A percentile compares a stretch with the other conserved stretches of the same genome.
These are phyloP conservation scores for Tridacna crocea DNA, from an alignment of 2,888 invertebrate genomes.

Conservation along the genomic window DNA sequence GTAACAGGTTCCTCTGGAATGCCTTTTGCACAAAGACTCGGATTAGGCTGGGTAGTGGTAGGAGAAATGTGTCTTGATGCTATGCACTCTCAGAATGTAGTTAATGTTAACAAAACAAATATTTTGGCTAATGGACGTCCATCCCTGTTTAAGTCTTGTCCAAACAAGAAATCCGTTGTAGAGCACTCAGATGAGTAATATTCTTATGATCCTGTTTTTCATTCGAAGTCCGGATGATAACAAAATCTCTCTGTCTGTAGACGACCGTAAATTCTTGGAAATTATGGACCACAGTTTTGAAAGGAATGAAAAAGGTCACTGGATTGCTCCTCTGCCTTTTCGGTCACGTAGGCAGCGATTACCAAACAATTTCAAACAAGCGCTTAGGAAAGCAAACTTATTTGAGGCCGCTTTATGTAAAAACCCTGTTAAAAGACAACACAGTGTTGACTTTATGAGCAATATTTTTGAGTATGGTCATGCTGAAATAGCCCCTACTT, in stretches of 20 bases:
- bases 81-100: background rate
- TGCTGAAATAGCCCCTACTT: slow-evolving; percentile 55
- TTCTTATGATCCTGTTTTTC: background rate
- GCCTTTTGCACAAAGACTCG: background rate
- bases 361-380: slow-evolving; percentile 51
- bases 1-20: background rate
- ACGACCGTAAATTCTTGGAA: slow-evolving; percentile 25
- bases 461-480: slow-evolving; percentile 39
- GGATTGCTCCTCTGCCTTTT: slow-evolving; percentile 48
- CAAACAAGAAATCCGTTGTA: background rate
- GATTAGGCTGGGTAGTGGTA: background rate
- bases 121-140: background rate
- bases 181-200: background rate
- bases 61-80: background rate
- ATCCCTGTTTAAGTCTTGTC: background rate
- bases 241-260: slow-evolving; percentile 25
- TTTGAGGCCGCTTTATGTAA: slow-evolving; percentile 36
- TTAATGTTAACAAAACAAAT: background rate
- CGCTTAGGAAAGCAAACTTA: slow-evolving; percentile 31
- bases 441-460: slow-evolving; percentile 55
- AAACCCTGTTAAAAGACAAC: slow-evolving; percentile 38
- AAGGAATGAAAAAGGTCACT: slow-evolving; percentile 34
- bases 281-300: slow-evolving; percentile 47
- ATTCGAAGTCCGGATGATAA: background rate
- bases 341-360: slow-evolving; percentile 29